Conservation (phyloP, 2,797 vertebrate species). For the Poeciliopsis presidionis region DNA sequence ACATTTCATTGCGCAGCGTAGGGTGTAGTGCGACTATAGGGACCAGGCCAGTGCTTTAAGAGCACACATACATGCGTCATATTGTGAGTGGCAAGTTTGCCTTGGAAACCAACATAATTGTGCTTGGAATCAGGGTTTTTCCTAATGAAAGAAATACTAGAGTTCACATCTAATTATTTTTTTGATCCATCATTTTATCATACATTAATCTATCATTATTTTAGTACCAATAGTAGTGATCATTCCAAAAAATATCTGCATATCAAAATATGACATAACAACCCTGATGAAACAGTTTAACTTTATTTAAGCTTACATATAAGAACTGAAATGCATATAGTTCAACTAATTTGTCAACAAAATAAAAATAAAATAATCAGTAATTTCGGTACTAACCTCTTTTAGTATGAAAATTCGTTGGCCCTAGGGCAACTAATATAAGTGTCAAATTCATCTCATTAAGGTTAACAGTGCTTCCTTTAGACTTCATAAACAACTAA, state of each 20-base stretch:
- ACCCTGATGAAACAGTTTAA: not conserved
- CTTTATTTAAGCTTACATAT: not conserved
- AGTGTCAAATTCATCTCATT: not conserved
- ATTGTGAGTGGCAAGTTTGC: not conserved
- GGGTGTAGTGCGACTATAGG: too few species aligned
- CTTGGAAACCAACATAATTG: not conserved
- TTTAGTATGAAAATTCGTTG: not conserved
- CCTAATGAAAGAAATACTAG: not conserved
- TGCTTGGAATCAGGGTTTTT: not conserved
- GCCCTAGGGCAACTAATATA: not conserved
- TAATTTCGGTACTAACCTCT: not conserved
- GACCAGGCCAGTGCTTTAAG: not conserved
- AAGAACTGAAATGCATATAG: not conserved
- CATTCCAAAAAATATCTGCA: not conserved
- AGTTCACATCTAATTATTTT: not conserved
- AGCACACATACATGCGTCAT: not conserved
- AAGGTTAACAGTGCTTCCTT: not conserved
- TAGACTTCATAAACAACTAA: not conserved
- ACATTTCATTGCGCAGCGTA: too few species aligned
- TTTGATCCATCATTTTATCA: not conserved
- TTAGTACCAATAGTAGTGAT: not conserved
- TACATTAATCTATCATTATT: not conserved
- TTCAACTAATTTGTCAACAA: not conserved
- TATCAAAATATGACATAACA: not conserved
- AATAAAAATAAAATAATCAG: not conserved